Percentiles rank a stretch among this genome's conserved stretches.
Conservation (phyloP, 2,888 invertebrate species). For the Boloria selene region DNA sequence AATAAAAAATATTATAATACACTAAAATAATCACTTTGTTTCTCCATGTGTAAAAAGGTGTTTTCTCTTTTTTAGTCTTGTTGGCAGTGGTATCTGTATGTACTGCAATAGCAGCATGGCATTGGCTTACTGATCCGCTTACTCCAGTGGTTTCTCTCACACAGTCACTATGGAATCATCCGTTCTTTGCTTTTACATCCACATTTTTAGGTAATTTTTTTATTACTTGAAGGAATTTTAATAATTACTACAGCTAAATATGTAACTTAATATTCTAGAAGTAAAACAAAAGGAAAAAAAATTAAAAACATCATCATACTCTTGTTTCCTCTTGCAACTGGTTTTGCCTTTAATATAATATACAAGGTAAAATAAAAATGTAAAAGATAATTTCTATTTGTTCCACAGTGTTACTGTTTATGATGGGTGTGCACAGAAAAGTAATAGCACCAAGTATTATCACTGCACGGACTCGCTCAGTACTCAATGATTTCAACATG, state of each 20-base stretch:
- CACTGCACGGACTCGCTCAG: conserved; percentile 93
- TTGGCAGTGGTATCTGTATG: conserved; percentile 93
- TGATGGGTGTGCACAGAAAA: conserved; percentile 96
- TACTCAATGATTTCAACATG: conserved; percentile 98
- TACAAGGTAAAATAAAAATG: no score
- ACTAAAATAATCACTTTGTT: no score
- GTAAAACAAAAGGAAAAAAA: no score
- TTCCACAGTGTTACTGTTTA: conserved; percentile 89
- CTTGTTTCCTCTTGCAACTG: no score
- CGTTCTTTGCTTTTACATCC: conserved; percentile 95
- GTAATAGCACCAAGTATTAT: conserved; percentile 98
- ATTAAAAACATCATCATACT: no score
- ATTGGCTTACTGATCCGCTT: conserved; percentile 97
- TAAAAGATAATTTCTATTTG: conserved; percentile 17
- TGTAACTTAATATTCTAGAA: no score
- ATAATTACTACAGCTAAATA: no score
- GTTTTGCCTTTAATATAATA: background rate
- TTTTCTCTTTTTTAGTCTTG: conserved; percentile 84
- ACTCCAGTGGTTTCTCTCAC: conserved; percentile 95
- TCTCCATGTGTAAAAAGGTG: no score
- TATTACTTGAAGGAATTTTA: no score
- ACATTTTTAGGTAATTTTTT: conserved; percentile 86
- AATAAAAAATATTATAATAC: no score
- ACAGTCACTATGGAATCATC: conserved; percentile 96
- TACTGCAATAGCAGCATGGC: conserved; percentile 96